Evolutionary conservation across 2,113 vertebrate genomes (phyloP).

Genomic region (Sciurus niger): DNA sequence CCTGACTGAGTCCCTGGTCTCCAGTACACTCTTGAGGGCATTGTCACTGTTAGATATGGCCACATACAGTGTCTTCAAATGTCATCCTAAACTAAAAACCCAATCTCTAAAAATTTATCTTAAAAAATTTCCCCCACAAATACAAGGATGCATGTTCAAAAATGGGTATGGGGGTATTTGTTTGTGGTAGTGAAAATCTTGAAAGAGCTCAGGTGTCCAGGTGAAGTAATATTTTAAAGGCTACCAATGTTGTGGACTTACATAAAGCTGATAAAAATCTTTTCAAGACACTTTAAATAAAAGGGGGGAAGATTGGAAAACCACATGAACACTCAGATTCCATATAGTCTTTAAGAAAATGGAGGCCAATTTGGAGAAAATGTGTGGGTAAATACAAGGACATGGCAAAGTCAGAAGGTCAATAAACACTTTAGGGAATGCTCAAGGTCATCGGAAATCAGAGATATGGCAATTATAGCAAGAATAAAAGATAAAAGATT

Average conservation of each 20-base stretch:
- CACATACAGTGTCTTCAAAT: neutral
- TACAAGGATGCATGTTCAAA: neutral
- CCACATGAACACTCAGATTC: neutral
- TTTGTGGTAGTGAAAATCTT: neutral
- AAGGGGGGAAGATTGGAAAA: neutral
- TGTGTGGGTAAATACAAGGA: neutral
- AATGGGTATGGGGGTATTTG: neutral
- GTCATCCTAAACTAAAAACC: neutral
- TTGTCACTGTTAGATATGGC: neutral
- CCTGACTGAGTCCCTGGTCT: neutral
- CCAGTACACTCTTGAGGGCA: neutral
- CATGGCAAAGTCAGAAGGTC: constrained; percentile 7
- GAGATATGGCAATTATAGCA: neutral
- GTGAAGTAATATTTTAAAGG: neutral
- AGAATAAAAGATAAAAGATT: neutral
- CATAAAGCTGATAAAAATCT: neutral
- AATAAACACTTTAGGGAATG: neutral
- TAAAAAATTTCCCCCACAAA: neutral
- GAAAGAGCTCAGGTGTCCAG: neutral
- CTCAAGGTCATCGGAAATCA: neutral
- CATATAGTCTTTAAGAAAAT: neutral
- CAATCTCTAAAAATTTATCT: neutral
- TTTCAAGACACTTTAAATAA: neutral
- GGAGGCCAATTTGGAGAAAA: neutral
- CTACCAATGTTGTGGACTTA: neutral